Conservation (phyloP, 1,140 invertebrate species). For the Dermatophagoides farinae region DNA sequence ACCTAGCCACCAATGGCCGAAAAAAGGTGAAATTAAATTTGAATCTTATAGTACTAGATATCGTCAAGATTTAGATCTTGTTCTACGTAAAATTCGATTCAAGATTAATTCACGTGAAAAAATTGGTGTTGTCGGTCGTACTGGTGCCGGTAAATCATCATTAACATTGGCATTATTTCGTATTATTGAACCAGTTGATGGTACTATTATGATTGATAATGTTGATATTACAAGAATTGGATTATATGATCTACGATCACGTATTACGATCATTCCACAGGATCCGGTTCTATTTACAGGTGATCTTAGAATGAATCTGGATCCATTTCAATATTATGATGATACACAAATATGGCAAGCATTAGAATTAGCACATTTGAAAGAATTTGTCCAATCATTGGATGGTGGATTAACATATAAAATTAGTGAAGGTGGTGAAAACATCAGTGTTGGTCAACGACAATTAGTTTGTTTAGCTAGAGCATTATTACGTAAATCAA, state of each 20-base stretch:
- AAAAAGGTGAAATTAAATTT: constrained; percentile 47
- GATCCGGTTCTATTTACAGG: constrained; percentile 79
- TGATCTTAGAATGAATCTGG: constrained; percentile 66
- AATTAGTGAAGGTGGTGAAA: constrained; percentile 25
- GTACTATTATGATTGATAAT: constrained; percentile 55
- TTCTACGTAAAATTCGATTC: constrained; percentile 48
- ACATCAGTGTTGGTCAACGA: constrained; percentile 35
- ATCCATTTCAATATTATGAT: constrained; percentile 44
- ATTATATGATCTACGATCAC: constrained; percentile 46
- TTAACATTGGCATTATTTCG: constrained; percentile 34
- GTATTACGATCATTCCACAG: constrained; percentile 77
- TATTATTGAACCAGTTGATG: constrained; percentile 41
- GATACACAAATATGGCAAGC: constrained; percentile 58
- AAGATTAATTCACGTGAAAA: constrained; percentile 50
- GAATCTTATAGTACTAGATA: constrained; percentile 54
- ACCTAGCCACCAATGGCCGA: constrained; percentile 45
- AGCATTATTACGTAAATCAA: constrained; percentile 32
- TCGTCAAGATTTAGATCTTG: constrained; percentile 54
- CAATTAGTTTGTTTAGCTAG: constrained; percentile 35
- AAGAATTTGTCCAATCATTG: constrained; percentile 36
- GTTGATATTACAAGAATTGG: constrained; percentile 50
- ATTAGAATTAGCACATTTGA: constrained; percentile 52
- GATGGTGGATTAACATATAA: constrained; percentile 17
- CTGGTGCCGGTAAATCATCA: constrained; percentile 35
- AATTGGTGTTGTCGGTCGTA: constrained; percentile 46